Evolutionary conservation across 2,797 vertebrate genomes (phyloP).

Genomic region (Lacerta viridis): DNA sequence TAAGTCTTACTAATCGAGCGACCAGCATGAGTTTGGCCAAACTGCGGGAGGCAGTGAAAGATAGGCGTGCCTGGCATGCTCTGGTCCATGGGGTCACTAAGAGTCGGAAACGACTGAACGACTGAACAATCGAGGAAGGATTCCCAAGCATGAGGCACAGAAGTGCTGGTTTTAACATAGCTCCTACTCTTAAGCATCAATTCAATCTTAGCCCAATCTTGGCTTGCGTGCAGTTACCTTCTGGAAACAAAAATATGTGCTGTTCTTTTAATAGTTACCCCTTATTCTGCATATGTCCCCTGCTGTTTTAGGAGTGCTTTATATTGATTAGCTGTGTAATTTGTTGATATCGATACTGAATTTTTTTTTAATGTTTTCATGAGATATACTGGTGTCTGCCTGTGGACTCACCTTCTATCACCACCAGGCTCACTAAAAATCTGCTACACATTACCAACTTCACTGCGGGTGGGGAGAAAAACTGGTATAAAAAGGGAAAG

Average conservation of each 20-base stretch:
- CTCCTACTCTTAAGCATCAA: neutral
- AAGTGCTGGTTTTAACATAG: neutral
- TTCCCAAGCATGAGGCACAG: neutral
- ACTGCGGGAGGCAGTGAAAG: too few relatives aligned
- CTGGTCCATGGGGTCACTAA: too few relatives aligned
- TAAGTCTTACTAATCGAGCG: too few relatives aligned
- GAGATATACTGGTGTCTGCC: neutral
- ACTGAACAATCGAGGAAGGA: neutral
- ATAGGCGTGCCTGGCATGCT: too few relatives aligned
- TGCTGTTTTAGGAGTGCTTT: neutral
- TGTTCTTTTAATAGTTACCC: neutral
- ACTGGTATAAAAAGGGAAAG: constrained; percentile 58
- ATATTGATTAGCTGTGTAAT: neutral
- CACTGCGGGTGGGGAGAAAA: neutral
- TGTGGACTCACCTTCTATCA: neutral
- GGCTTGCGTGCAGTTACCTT: neutral
- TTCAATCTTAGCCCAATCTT: neutral
- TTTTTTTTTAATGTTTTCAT: neutral
- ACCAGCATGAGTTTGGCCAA: too few relatives aligned
- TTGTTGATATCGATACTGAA: neutral
- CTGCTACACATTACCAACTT: constrained; percentile 39
- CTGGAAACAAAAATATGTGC: neutral
- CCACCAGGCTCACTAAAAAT: constrained; percentile 40
- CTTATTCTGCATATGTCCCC: neutral
- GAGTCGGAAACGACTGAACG: too few relatives aligned